Evolutionary conservation across 2,113 vertebrate species (phyloP).

Genomic region (Neotragus moschatus): DNA sequence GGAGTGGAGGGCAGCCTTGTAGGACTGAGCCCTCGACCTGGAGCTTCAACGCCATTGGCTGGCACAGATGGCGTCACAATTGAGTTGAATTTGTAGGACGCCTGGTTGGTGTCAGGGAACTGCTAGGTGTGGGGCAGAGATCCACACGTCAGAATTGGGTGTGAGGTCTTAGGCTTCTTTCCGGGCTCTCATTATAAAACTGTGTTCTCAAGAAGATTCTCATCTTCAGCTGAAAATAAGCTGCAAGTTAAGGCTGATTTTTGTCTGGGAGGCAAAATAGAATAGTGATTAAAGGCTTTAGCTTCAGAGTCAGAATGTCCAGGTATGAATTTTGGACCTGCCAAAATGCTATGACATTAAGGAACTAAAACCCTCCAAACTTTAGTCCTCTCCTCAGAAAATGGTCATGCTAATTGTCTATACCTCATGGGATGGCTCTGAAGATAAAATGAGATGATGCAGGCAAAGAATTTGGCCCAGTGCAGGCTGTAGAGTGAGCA

Average conservation of each 20-base stretch:
- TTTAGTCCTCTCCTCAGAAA: not conserved
- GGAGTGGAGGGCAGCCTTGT: not conserved
- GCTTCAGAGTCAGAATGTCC: not conserved
- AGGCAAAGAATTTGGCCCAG: not conserved
- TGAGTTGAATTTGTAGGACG: not conserved
- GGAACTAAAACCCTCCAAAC: not conserved
- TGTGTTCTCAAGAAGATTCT: not conserved
- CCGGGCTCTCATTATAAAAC: not conserved
- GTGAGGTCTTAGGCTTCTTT: not conserved
- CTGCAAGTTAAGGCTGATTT: not conserved
- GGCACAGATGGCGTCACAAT: not conserved
- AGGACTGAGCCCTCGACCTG: not conserved
- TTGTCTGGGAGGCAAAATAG: not conserved
- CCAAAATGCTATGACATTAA: not conserved
- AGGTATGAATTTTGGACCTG: not conserved
- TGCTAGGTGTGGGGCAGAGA: not conserved
- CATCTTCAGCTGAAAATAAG: not conserved
- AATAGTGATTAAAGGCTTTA: not conserved
- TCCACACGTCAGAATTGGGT: not conserved
- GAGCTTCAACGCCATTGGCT: accelerated
- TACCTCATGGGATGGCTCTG: not conserved
- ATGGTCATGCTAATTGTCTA: not conserved
- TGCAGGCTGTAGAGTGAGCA: not conserved
- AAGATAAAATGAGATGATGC: not conserved
- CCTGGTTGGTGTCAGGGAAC: not conserved